Evolutionary conservation across 2,888 invertebrate genomes (phyloP), one percentile per base, ranked within the genome.

Genomic region (Drosophila fulvimacula): DNA sequence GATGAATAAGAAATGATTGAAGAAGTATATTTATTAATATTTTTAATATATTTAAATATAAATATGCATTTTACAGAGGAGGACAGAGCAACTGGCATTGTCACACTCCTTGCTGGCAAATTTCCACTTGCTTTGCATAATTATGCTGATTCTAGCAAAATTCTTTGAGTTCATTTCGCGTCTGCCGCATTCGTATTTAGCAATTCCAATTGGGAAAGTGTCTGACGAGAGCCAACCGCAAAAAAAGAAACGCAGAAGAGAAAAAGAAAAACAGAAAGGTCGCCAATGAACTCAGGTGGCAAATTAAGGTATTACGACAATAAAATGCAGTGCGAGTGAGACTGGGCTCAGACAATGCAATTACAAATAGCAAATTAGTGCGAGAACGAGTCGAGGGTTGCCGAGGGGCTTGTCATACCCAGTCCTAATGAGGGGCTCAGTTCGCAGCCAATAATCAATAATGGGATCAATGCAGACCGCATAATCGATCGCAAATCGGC

Each of bases 141-240:
- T 67, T 80, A 64, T 46, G 65, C 59, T 60, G 76, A 66, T 73
- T 68, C 61, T 69, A 73, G 63, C 58, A 58, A 77, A 84, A 73
- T 81, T 80, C 80, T 89, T 87, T 81, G 82, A 85, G 79, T 87
- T 82, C 81, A 83, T 77, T 82, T 87, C 80, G 67, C 65, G 83
- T 89, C 87, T 85, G 83, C 81, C 77, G 82, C 82, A 83, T 85
- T 86, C 81, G 56, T 73, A 75, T 75, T 83, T 72, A 51, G 70
- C 68, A 65, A 65, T 73, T 71, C 68, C 73, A 61, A 62, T 70
- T 72, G 71, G 69, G 27, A 69, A 58, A 53, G 67, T 56, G 69
- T 46, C 66, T 66, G 73, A 48, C 64, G 41, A 41, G 49, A 55
- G 51, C 46, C 21, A 46, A 44, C 38, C 38, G n/a, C 49, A 21